phyloP scores from a whole-genome alignment of 1,140 invertebrate species.

The Drosophila kurseongensis region DNA sequence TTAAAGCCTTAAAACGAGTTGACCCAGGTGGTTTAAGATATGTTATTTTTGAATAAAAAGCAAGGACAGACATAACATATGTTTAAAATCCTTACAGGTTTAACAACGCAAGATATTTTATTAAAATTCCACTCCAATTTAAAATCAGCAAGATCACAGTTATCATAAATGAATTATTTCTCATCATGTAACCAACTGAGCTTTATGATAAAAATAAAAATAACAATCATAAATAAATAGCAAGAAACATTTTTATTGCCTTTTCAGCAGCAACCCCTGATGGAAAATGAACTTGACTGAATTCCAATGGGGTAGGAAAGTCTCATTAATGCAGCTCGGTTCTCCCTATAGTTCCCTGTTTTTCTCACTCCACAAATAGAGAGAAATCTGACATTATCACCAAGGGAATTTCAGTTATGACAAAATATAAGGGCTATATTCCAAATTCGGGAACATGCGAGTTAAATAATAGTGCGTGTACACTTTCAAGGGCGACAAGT shows the following conservation, averaged over 20 bases:
- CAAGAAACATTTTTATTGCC: conserved; percentile 8
- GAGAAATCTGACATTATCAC: conserved; percentile 34
- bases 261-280: conserved; percentile 22
- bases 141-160: no score
- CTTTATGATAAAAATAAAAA: conserved; percentile 3
- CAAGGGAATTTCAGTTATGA: not conserved
- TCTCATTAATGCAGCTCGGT: conserved; percentile 54
- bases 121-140: no score
- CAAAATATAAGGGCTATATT: not conserved
- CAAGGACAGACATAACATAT: no score
- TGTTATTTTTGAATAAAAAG: no score
- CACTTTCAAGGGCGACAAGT: no score
- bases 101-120: no score
- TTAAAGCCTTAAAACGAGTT: no score
- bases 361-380: conserved; percentile 3
- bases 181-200: not conserved
- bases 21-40: no score
- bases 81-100: no score
- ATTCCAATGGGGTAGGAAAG: conserved; percentile 54
- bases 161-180: not conserved
- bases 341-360: conserved; percentile 1
- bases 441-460: no score
- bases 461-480: not conserved
- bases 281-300: conserved; percentile 13
- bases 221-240: conserved; percentile 60